Conservation (phyloP, 2,797 vertebrate genomes). For the Coracias cyanogaster region DNA sequence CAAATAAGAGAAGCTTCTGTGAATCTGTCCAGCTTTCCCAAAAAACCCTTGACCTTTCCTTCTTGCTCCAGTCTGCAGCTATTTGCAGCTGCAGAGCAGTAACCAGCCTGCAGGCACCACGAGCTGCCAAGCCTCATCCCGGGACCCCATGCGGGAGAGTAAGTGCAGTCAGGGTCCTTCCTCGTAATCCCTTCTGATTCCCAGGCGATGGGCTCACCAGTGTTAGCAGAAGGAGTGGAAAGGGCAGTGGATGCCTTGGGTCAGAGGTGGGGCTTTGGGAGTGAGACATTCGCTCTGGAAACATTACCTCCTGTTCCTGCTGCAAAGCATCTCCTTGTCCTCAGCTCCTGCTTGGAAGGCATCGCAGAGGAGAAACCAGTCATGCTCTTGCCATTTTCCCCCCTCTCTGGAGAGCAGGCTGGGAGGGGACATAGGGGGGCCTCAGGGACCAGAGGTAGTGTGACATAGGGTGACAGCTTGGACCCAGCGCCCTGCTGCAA, state of each 20-base stretch:
- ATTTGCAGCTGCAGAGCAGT: neutral
- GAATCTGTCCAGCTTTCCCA: neutral
- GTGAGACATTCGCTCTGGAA: neutral
- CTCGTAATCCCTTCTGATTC: neutral
- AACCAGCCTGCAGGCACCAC: neutral
- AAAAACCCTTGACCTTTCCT: neutral
- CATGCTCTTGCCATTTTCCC: neutral
- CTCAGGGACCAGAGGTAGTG: accelerated
- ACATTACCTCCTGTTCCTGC: neutral
- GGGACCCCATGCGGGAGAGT: accelerated
- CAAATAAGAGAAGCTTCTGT: neutral
- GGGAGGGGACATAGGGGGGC: neutral
- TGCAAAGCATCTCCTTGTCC: neutral
- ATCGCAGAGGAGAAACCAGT: neutral
- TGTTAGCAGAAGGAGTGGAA: neutral
- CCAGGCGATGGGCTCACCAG: accelerated
- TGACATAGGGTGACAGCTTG: neutral
- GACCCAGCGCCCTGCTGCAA: accelerated
- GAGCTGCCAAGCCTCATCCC: neutral
- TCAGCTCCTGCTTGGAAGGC: neutral
- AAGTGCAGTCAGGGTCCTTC: neutral
- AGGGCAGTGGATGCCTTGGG: neutral
- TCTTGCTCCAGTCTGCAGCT: neutral
- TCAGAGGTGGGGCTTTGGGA: neutral
- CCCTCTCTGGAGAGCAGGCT: neutral